phyloP scores from a whole-genome alignment of 2,888 invertebrate genomes.

The Drosophila longiperda region DNA sequence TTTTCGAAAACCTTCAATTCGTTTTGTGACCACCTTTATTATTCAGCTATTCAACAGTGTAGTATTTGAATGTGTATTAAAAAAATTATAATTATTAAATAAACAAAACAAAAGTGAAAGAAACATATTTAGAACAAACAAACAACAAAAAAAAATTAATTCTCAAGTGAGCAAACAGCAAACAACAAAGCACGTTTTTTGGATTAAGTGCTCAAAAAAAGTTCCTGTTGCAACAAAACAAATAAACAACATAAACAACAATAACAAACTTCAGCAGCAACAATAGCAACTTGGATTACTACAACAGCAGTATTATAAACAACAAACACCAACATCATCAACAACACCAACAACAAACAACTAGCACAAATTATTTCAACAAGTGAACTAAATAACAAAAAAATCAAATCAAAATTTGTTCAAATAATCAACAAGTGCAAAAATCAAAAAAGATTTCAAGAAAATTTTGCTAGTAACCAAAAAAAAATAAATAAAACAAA shows the following conservation, averaged over 20 bases:
- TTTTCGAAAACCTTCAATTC: constrained; percentile 20
- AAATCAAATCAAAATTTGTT: constrained; percentile 17
- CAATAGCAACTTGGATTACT: constrained; percentile 75
- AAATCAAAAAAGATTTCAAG: constrained; percentile 34
- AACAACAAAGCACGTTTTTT: constrained; percentile 65
- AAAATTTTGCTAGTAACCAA: constrained; percentile 74
- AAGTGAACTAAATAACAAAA: constrained; percentile 28
- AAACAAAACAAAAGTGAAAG: constrained; percentile 35
- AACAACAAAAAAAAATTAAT: constrained; percentile 5
- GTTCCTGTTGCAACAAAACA: constrained; percentile 67
- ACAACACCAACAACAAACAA: constrained; percentile 42
- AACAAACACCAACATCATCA: constrained; percentile 43
- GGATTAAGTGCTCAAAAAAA: constrained; percentile 73
- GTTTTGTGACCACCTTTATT: constrained; percentile 34
- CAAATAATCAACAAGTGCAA: constrained; percentile 31
- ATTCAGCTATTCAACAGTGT: constrained; percentile 38
- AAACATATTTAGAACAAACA: constrained; percentile 46
- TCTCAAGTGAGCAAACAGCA: constrained; percentile 36
- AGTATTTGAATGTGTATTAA: constrained; percentile 58
- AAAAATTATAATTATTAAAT: constrained; percentile 18
- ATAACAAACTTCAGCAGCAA: constrained; percentile 51
- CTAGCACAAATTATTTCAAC: constrained; percentile 49
- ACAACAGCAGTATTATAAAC: constrained; percentile 74
- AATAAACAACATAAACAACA: constrained; percentile 29
- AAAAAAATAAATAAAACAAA: constrained; percentile 40